Evolutionary conservation across 2,113 vertebrate species (phyloP).

Genomic region (Forbesichthys agassizii): DNA sequence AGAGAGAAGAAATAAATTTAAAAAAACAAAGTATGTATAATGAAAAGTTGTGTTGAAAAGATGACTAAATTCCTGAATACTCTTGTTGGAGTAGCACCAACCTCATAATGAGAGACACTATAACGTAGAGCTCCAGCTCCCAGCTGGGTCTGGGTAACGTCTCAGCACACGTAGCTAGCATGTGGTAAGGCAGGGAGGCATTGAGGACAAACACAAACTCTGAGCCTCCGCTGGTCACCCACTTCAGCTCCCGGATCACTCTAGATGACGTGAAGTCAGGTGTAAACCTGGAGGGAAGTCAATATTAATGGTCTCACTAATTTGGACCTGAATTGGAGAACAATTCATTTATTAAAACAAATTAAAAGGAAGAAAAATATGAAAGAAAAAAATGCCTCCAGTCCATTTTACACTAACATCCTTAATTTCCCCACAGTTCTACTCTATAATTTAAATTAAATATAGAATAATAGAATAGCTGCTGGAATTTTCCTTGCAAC

Average conservation of each 20-base stretch:
- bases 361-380: no score
- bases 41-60: not conserved
- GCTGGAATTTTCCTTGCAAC: no score
- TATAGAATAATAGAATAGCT: no score
- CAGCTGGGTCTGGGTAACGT: constrained; percentile 93
- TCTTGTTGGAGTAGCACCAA: constrained; percentile 34
- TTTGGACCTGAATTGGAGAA: not conserved
- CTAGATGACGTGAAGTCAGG: constrained; percentile 98
- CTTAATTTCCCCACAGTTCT: no score
- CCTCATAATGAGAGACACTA: constrained; percentile 96
- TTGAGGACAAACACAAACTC: constrained; percentile 93
- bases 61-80: not conserved
- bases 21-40: not conserved
- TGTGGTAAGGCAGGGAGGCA: constrained; percentile 96
- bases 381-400: no score
- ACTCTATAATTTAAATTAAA: no score
- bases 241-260: constrained; percentile 92
- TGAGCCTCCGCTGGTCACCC: constrained; percentile 89
- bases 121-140: constrained; percentile 92
- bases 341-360: no score
- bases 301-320: not conserved
- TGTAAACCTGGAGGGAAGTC: constrained; percentile 85
- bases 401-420: no score
- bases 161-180: constrained; percentile 92
- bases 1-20: not conserved